These are phyloP conservation scores for Diabrotica balteata DNA, from an alignment of 2,888 invertebrate genomes.

Conservation along the genomic window DNA sequence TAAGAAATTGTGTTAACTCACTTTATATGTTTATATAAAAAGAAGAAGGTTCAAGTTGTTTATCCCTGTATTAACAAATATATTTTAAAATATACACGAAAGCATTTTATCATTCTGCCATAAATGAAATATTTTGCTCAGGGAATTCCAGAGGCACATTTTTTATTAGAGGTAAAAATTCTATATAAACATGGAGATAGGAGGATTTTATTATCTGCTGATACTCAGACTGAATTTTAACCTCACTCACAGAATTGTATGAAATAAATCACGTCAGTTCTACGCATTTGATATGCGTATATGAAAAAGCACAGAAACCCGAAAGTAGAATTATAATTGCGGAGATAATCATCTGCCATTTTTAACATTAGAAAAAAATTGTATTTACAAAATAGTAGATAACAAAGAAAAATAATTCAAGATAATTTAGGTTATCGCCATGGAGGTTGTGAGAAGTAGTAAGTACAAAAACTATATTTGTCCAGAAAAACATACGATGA, in stretches of 20 bases:
- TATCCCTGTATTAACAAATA: not conserved
- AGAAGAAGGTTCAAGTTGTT: no score
- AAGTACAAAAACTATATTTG: no score
- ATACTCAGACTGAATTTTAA: conserved; percentile 28
- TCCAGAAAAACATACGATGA: no score
- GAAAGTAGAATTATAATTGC: conserved; percentile 24
- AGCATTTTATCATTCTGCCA: conserved; percentile 23
- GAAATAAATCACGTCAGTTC: conserved; percentile 22
- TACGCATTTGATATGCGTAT: conserved; percentile 16
- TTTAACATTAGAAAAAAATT: not conserved
- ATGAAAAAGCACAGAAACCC: conserved; percentile 19
- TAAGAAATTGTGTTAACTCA: no score
- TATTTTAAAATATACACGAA: not conserved
- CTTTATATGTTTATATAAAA: no score
- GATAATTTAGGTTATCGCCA: no score
- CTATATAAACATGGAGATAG: conserved; percentile 27
- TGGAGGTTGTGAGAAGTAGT: no score
- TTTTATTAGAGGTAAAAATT: conserved; percentile 29
- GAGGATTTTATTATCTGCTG: conserved; percentile 25
- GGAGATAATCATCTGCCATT: conserved; percentile 19
- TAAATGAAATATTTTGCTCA: conserved; percentile 23
- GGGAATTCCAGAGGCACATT: conserved; percentile 24
- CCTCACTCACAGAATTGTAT: conserved; percentile 18
- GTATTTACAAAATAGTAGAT: no score
- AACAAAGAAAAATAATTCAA: no score